Conservation (phyloP, 2,113 vertebrate species). For the Austrofundulus limnaeus region DNA sequence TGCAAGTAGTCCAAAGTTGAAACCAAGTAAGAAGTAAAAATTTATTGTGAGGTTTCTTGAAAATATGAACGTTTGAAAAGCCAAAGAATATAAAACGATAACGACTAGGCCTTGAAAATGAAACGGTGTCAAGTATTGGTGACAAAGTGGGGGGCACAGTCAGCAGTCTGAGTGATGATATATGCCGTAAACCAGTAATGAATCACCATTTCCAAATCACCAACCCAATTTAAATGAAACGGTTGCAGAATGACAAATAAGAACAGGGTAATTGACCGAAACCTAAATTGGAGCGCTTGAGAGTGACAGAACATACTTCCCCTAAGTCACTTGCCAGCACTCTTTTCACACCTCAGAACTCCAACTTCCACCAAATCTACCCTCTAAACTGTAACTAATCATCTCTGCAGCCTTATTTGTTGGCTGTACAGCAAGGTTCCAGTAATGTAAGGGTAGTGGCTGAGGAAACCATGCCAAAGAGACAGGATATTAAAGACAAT, state of each 20-base stretch:
- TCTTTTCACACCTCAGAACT: constrained; percentile 59
- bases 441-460: constrained; percentile 38
- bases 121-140: constrained; percentile 2
- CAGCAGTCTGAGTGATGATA: constrained; percentile 42
- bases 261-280: constrained; percentile 53
- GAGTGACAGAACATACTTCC: constrained; percentile 60
- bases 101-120: constrained; percentile 6
- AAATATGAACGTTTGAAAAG: constrained; percentile 4
- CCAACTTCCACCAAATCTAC: constrained; percentile 45
- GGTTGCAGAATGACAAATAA: constrained; percentile 52
- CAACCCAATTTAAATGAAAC: constrained; percentile 40
- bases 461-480: constrained; percentile 49
- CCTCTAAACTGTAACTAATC: constrained; percentile 59
- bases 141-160: constrained; percentile 14
- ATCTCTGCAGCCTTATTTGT: constrained; percentile 53
- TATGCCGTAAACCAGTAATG: constrained; percentile 49
- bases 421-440: constrained; percentile 37
- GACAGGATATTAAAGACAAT: constrained; percentile 68
- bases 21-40: background rate
- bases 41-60: constrained; percentile 5
- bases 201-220: constrained; percentile 68
- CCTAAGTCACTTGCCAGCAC: constrained; percentile 46
- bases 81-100: constrained; percentile 23
- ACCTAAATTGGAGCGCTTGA: constrained; percentile 50
- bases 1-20: constrained; percentile 19